Base-by-base conservation (phyloP, 1,140 invertebrate species). In the Chelonus insularis region DNA sequence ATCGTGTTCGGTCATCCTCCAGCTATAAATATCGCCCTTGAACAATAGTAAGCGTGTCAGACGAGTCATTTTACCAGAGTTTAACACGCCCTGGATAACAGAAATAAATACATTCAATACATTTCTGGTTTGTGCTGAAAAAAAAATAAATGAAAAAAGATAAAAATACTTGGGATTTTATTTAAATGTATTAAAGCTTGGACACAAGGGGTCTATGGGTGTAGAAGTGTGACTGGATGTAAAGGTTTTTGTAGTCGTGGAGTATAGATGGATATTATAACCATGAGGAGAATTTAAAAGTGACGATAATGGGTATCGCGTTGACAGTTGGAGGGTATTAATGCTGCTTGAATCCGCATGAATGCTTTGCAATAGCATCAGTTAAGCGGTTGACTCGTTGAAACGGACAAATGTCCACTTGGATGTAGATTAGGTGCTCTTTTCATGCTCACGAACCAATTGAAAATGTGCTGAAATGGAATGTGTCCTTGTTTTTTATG, bases 1-100 rank as follows among this genome's bases (percentile, higher is more conserved):
- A 57, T 57, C 66, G 60, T 68, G 73, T 74, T 72, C 69, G 72
- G 72, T 77, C 75, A 77, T 75, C 70, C 69, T 71, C 32, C 8
- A 59, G 21, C 74, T 68, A 74, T 77, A 77, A 77, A 77, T 75
- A 72, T 72, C 47, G 18, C 50, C n/a, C 21, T 47, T 23, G 63
- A 50, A 73, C 70, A 71, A 72, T 48, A 25, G 23, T 70, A 25
- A 65, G 47, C 50, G 59, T 58, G 39, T 50, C 29, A 41, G 43
- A 25, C 34, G 14, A 18, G 25, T 55, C 48, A 63, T 43, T 43
- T 60, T 48, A 11, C 14, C 34, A 16, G 18, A 21, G 14, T 37
- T 7, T 48, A 50, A 39, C 57, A 50, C 45, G 56, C 14, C 18
- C 9, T 47, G 32, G 12, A 41, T 16, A 43, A 43, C 41, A 16